Evolutionary conservation across 2,888 invertebrate species (phyloP).

Genomic region (Megastigmus dorsalis): DNA sequence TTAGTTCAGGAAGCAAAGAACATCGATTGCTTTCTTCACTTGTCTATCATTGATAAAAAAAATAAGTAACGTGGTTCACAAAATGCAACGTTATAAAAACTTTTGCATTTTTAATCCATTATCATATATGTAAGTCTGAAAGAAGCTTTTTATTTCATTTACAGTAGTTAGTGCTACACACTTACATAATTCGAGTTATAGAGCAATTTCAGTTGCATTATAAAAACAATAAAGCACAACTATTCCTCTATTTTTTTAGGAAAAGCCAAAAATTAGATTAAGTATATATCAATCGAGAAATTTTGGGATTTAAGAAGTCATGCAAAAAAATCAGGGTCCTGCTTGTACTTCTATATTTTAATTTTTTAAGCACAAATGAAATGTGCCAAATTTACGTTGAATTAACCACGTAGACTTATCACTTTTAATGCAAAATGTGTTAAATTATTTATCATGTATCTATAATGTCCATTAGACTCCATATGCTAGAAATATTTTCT

Average conservation of each 20-base stretch:
- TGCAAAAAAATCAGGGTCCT: not conserved
- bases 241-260: slow-evolving; percentile 3
- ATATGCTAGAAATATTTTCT: slow-evolving; percentile 21
- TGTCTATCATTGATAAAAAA: not conserved
- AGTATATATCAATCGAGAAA: slow-evolving; percentile 10
- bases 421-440: slow-evolving; percentile 1
- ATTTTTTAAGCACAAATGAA: slow-evolving; percentile 25
- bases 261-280: slow-evolving; percentile 47
- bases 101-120: slow-evolving; percentile 31
- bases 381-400: slow-evolving; percentile 36
- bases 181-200: not conserved
- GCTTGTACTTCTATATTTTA: not conserved
- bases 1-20: slow-evolving; percentile 9
- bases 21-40: slow-evolving; percentile 3
- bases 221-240: slow-evolving; percentile 20
- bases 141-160: slow-evolving; percentile 27
- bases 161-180: not conserved
- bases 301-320: slow-evolving; percentile 6
- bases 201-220: slow-evolving; percentile 7
- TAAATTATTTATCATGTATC: slow-evolving; percentile 20
- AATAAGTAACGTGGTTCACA: slow-evolving; percentile 5
- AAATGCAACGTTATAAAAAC: slow-evolving; percentile 6
- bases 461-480: slow-evolving; percentile 16
- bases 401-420: slow-evolving; percentile 3
- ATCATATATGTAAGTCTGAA: slow-evolving; percentile 19